These are phyloP conservation scores for Drosophila sechellia DNA, from an alignment of 1,140 invertebrate genomes.

Conservation along the genomic window DNA sequence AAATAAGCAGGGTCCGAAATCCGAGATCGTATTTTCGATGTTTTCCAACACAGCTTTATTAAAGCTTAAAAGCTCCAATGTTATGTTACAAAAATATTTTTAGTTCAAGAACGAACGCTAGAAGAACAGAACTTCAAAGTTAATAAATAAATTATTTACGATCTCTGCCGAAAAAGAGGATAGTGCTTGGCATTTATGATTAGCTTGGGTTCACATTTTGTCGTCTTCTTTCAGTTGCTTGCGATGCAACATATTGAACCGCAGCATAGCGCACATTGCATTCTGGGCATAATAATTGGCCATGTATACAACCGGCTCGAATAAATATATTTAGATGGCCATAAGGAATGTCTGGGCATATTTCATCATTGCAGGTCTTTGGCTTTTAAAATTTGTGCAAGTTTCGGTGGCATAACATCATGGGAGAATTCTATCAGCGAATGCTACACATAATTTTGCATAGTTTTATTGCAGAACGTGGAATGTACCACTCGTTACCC, in stretches of 20 bases:
- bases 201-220: constrained; percentile 48
- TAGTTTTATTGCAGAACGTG: constrained; percentile 74
- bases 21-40: too few relatives aligned
- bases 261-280: constrained; percentile 38
- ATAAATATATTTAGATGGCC: constrained; percentile 21
- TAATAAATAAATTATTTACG: neutral
- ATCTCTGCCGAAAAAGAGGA: neutral
- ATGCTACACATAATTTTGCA: constrained; percentile 81
- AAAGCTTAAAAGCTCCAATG: too few relatives aligned
- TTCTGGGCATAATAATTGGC: constrained; percentile 77
- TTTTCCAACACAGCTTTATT: too few relatives aligned
- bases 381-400: constrained; percentile 24
- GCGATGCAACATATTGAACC: constrained; percentile 61
- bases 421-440: constrained; percentile 51
- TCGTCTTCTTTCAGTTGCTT: constrained; percentile 53
- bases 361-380: constrained; percentile 50
- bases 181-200: constrained; percentile 66
- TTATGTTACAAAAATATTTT: neutral
- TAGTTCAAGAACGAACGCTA: too few relatives aligned
- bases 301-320: constrained; percentile 43
- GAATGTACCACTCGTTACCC: constrained; percentile 57
- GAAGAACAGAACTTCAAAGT: neutral
- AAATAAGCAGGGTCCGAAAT: too few relatives aligned
- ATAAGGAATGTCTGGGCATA: constrained; percentile 23
- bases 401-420: constrained; percentile 34